phyloP scores from a whole-genome alignment of 2,797 vertebrate genomes.

The Megalops cyprinoides region DNA sequence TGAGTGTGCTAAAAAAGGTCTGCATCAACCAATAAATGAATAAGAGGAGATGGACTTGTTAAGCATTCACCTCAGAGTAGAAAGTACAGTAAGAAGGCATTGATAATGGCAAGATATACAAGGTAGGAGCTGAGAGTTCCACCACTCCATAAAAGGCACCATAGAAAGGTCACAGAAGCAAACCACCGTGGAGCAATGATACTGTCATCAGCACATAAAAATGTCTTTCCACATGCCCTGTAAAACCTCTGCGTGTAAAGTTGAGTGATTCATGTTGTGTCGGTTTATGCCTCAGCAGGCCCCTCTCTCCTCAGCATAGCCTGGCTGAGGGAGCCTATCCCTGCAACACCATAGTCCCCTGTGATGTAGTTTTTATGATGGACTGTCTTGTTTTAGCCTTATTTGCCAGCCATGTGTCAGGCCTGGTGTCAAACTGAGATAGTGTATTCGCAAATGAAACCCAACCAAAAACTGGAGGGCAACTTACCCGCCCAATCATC shows the following conservation, averaged over 20 bases:
- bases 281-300: not conserved
- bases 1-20: no score
- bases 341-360: not conserved
- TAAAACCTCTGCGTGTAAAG: not conserved
- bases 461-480: no score
- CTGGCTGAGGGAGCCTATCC: not conserved
- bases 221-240: not conserved
- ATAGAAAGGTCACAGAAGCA: constrained; percentile 32
- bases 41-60: no score
- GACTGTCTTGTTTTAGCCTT: not conserved
- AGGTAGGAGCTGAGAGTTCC: not conserved
- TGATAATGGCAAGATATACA: no score
- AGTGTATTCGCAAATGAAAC: not conserved
- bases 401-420: not conserved
- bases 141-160: constrained; percentile 5
- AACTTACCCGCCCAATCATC: no score
- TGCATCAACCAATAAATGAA: no score
- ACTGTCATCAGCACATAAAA: constrained; percentile 32
- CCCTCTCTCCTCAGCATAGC: not conserved
- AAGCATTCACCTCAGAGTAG: no score
- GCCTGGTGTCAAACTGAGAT: not conserved
- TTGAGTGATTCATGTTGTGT: not conserved
- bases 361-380: not conserved
- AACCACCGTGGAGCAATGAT: constrained; percentile 18
- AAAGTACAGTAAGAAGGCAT: no score